Evolutionary conservation across 2,888 invertebrate species (phyloP).

Genomic region (Glaucopsyche alexis): DNA sequence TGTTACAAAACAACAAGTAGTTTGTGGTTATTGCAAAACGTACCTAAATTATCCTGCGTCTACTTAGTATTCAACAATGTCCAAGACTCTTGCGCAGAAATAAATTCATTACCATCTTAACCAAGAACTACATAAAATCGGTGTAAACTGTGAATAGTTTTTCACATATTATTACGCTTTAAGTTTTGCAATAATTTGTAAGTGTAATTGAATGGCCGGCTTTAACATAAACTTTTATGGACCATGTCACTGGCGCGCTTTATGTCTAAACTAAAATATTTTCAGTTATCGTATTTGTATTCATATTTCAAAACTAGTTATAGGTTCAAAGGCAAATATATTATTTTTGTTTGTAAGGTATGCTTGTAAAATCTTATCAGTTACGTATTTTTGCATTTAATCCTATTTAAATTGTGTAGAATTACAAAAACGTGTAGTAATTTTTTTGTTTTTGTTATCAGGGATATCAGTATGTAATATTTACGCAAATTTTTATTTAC

Average conservation of each 20-base stretch:
- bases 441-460: too few relatives aligned
- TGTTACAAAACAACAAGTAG: conserved; percentile 3
- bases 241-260: conserved; percentile 20
- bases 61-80: conserved; percentile 25
- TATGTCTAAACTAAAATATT: conserved; percentile 25
- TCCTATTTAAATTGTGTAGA: too few relatives aligned
- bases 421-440: too few relatives aligned
- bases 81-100: conserved; percentile 8
- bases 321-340: too few relatives aligned
- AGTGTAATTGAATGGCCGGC: conserved; percentile 72
- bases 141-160: conserved; percentile 48
- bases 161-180: conserved; percentile 56
- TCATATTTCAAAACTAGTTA: background rate
- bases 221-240: conserved; percentile 41
- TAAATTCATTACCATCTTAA: conserved; percentile 29
- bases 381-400: too few relatives aligned
- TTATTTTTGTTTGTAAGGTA: too few relatives aligned
- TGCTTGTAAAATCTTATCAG: too few relatives aligned
- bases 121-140: conserved; percentile 43
- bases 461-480: too few relatives aligned
- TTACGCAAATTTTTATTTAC: too few relatives aligned
- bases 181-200: conserved; percentile 76
- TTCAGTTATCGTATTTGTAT: background rate
- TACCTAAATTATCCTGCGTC: conserved; percentile 9
- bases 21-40: conserved; percentile 1